phyloP scores from a whole-genome alignment of 2,888 invertebrate species.

The Melinaea menophilus region DNA sequence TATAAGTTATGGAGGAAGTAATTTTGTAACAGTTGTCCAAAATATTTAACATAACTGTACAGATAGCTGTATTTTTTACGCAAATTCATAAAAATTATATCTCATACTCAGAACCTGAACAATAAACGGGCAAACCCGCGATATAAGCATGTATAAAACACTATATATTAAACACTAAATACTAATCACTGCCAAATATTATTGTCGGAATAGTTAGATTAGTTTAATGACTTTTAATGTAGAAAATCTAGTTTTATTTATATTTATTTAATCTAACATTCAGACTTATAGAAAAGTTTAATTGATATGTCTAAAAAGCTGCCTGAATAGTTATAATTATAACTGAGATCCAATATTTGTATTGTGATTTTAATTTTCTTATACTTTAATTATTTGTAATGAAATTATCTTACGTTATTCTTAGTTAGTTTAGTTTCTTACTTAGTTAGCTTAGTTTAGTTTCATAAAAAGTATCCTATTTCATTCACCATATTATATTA shows the following conservation, averaged over 20 bases:
- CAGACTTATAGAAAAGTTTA: not conserved
- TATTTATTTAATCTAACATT: not conserved
- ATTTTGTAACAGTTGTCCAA: not conserved
- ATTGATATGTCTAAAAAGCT: not conserved
- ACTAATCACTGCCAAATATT: conserved; percentile 3
- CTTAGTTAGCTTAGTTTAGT: too few species aligned
- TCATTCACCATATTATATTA: too few species aligned
- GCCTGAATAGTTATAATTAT: too few species aligned
- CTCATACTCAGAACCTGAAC: not conserved
- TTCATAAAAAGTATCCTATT: too few species aligned
- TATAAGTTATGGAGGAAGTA: not conserved
- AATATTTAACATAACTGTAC: conserved; percentile 12
- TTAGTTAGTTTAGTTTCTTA: too few species aligned
- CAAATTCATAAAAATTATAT: not conserved
- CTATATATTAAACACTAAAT: not conserved
- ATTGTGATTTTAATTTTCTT: too few species aligned
- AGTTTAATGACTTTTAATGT: not conserved
- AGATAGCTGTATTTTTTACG: conserved; percentile 18
- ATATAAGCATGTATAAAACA: not conserved
- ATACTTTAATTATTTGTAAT: too few species aligned
- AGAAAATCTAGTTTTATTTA: conserved; percentile 4
- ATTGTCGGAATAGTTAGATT: conserved; percentile 1
- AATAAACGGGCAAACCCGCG: not conserved
- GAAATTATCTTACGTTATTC: too few species aligned
- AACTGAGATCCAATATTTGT: too few species aligned